phyloP scores from a whole-genome alignment of 2,888 invertebrate species.

The Acleris literana region DNA sequence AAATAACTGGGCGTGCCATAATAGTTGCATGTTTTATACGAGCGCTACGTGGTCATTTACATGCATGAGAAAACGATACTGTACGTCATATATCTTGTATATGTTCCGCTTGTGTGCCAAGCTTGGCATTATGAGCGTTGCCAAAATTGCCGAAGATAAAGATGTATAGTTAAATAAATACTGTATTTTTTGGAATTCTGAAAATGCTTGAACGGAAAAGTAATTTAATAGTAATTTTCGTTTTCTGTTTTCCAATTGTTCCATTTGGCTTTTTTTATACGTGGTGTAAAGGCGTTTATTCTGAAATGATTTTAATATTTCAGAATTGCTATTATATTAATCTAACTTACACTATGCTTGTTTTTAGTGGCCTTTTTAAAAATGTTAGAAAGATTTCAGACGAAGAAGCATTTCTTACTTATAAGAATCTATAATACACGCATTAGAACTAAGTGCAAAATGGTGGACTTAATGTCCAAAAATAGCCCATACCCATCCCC shows the following conservation, averaged over 20 bases:
- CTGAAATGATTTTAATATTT: too few species aligned
- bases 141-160: slow-evolving; percentile 20
- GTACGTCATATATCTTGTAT: slow-evolving; percentile 30
- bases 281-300: too few species aligned
- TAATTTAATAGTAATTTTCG: neutral
- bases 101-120: slow-evolving; percentile 32
- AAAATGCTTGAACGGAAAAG: neutral
- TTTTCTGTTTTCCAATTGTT: too few species aligned
- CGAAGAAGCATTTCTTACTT: too few species aligned
- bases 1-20: slow-evolving; percentile 3
- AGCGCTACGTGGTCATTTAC: slow-evolving; percentile 30
- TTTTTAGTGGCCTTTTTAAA: too few species aligned
- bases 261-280: too few species aligned
- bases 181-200: neutral
- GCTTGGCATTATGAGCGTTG: slow-evolving; percentile 22
- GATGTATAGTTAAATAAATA: neutral
- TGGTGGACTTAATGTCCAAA: too few species aligned
- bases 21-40: slow-evolving; percentile 36
- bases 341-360: too few species aligned
- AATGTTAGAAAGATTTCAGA: too few species aligned
- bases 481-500: too few species aligned
- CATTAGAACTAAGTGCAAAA: neutral
- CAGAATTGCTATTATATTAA: too few species aligned
- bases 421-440: too few species aligned
- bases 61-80: slow-evolving; percentile 36